These are phyloP conservation scores for Aptenodytes patagonicus DNA, from an alignment of 2,113 vertebrate genomes.

Conservation along the genomic window DNA sequence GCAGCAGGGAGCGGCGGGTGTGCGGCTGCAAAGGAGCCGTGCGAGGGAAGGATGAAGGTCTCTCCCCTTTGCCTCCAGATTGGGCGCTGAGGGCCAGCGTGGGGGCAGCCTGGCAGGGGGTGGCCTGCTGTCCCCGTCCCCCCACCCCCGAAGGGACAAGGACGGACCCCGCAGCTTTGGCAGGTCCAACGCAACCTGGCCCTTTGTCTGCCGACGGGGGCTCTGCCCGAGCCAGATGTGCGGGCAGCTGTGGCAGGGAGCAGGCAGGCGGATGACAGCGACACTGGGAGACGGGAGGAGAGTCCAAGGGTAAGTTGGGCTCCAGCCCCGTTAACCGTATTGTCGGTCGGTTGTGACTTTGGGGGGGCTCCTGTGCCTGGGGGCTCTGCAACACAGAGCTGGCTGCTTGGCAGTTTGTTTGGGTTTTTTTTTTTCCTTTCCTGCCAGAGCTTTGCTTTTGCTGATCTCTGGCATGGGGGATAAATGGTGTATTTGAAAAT, in stretches of 20 bases:
- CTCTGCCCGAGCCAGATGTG: slow-evolving; percentile 27
- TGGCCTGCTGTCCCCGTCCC: background rate
- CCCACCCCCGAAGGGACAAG: background rate
- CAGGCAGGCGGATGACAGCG: background rate
- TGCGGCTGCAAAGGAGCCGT: background rate
- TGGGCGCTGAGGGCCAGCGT: background rate
- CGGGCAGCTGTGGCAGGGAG: background rate
- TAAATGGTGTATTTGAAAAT: background rate
- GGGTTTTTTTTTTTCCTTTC: rapidly evolving
- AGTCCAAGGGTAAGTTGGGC: slow-evolving; percentile 34
- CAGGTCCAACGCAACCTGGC: background rate
- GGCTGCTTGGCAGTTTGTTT: background rate
- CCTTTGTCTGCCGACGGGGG: background rate
- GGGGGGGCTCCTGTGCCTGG: background rate
- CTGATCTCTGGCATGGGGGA: background rate
- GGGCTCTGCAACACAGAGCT: background rate
- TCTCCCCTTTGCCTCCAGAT: background rate
- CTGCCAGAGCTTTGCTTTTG: background rate
- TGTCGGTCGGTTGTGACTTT: background rate
- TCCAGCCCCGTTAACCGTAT: background rate
- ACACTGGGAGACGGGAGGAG: background rate
- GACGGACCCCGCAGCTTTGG: background rate
- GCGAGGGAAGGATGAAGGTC: background rate
- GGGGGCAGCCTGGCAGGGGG: background rate
- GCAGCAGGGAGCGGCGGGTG: background rate